phyloP scores from a whole-genome alignment of 92 coral and sea anemone species.

The Porites divaricata region DNA sequence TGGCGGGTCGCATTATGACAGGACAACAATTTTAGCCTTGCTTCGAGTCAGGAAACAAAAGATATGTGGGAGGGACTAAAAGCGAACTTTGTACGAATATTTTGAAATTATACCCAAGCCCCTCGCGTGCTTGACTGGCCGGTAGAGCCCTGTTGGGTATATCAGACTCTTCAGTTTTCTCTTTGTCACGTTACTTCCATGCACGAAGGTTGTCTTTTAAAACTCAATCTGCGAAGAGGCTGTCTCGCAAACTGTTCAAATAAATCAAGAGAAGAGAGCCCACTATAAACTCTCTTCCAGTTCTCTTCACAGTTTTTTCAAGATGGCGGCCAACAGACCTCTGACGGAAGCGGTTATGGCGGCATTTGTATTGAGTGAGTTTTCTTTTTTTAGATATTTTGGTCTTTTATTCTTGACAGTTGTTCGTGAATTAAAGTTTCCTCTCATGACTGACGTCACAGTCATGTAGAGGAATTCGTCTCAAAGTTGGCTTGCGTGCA shows the following conservation, averaged over 20 bases:
- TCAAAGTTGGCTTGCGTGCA: no score
- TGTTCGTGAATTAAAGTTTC: no score
- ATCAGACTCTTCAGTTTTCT: background rate
- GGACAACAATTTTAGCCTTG: background rate
- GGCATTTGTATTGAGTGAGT: constrained; percentile 52
- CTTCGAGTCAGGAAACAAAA: background rate
- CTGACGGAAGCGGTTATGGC: constrained; percentile 58
- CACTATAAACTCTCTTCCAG: constrained; percentile 4
- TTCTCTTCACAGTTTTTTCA: background rate
- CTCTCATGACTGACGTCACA: background rate
- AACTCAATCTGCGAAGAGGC: no score
- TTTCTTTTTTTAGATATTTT: background rate
- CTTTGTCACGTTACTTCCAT: background rate
- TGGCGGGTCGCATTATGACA: background rate
- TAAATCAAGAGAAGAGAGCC: no score
- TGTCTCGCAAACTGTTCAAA: no score
- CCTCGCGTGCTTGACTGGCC: constrained; percentile 19
- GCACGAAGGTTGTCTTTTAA: no score
- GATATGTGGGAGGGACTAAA: constrained; percentile 16
- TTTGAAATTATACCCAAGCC: constrained; percentile 33
- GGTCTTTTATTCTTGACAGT: background rate
- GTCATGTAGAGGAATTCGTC: no score
- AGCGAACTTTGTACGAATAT: constrained; percentile 44
- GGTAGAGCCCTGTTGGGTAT: background rate
- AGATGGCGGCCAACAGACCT: constrained; percentile 67